A percentile compares a stretch with the other conserved stretches of the same genome.
phyloP scores from a whole-genome alignment of 2,797 vertebrate species.

The Channallabes apus region DNA sequence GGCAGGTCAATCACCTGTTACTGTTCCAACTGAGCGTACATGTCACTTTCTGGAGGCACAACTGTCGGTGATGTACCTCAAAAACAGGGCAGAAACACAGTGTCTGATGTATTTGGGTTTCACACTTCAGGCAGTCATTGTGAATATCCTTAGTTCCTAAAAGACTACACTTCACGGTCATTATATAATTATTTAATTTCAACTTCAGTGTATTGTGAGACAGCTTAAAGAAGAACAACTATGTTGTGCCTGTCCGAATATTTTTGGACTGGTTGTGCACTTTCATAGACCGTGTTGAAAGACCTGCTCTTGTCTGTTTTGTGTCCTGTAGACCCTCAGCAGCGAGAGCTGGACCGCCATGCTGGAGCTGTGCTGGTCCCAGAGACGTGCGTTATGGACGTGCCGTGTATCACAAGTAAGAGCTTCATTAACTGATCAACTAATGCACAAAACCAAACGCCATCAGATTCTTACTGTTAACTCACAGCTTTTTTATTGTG shows the following conservation, averaged over 20 bases:
- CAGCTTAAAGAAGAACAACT: not conserved
- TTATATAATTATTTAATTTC: not conserved
- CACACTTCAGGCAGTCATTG: not conserved
- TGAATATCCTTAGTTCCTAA: not conserved
- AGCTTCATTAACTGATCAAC: not conserved
- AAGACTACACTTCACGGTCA: not conserved
- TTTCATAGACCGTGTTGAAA: not conserved
- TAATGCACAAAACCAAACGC: not conserved
- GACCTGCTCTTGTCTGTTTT: not conserved
- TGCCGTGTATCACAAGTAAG: conserved; percentile 53
- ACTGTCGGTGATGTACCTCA: not conserved
- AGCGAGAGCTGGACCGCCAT: conserved; percentile 52
- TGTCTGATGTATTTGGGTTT: not conserved
- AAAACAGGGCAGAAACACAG: not conserved
- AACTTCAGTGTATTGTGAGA: not conserved
- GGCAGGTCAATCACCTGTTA: not conserved
- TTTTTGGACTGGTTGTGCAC: not conserved
- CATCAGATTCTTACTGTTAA: not conserved
- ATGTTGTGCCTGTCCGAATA: not conserved
- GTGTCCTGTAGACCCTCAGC: conserved; percentile 48
- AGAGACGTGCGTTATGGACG: conserved; percentile 83
- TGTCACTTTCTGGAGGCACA: not conserved
- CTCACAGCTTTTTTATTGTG: not conserved
- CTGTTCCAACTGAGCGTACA: not conserved
- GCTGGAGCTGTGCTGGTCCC: conserved; percentile 79